Evolutionary conservation across 2,113 vertebrate genomes (phyloP), one percentile per base, ranked within the genome.

Genomic region (Phalacrocorax brasilianus): DNA sequence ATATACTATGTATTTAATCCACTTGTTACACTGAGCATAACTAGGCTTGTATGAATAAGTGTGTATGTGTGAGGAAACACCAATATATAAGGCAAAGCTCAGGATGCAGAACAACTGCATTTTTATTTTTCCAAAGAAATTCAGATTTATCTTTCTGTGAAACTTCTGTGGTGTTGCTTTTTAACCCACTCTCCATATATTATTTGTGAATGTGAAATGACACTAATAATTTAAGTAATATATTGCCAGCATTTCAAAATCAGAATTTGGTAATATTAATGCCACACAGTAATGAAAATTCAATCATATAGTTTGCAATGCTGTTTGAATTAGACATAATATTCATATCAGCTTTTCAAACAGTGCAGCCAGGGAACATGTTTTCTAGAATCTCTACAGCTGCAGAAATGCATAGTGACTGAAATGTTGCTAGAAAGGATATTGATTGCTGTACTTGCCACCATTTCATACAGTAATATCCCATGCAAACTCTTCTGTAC

Each of bases 201-300:
- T 79, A 86, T 62, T 80, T 77, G 32, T 89, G 26, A 88, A 63
- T 66, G 9, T 45, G 55, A 91, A 92, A 84, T 66, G 10, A 70
- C 49, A 59, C 42, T 24, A 35, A 42, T 77, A 76, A 83, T 93
- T 91, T 67, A 47, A 67, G 26, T 56, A 61, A 76, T 45, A 70
- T 33, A 93, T 74, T 80, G 5, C 42, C 38, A 91, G 32, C 9
- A 50, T 74, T 83, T 91, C 27, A 50, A 84, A 91, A 80, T 86
- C 4, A 2, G 27, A 67, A 55, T 91, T 80, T 62, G 50, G 28
- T 28, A 86, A 81, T 91, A 84, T 47, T 88, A 32, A 80, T 91
- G 93, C n/a, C 56, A 86, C 32, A 74, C 16, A 62, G n/a, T 59
- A 93, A 91, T 92, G 65, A 91, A 95, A 95, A 95, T 86, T 74